Percentiles rank a stretch among this genome's conserved stretches.
Conservation (phyloP, 2,797 vertebrate species). For the Fundulus diaphanus region DNA sequence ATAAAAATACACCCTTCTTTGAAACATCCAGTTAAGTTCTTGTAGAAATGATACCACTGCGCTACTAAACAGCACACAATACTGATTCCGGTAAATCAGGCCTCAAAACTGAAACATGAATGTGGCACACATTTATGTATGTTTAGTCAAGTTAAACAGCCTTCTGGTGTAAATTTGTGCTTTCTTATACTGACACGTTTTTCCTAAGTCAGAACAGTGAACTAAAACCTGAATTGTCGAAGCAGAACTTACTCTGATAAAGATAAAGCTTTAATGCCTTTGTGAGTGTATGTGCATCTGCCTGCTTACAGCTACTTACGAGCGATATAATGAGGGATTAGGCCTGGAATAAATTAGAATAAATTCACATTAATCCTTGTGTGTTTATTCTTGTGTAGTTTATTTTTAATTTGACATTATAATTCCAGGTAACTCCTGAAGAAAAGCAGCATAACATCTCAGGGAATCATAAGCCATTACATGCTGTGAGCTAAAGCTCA, state of each 20-base stretch:
- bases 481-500: constrained; percentile 49
- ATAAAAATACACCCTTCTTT: background rate
- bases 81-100: background rate
- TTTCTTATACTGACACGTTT: background rate
- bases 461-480: constrained; percentile 37
- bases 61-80: background rate
- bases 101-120: background rate
- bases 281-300: constrained; percentile 42
- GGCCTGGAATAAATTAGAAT: constrained; percentile 79
- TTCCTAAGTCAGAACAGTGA: background rate
- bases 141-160: background rate
- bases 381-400: constrained; percentile 69
- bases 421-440: constrained; percentile 63
- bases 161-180: background rate
- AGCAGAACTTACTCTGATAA: background rate
- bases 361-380: constrained; percentile 78
- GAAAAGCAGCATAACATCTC: constrained; percentile 38
- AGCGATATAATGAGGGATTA: constrained; percentile 72
- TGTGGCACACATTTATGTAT: background rate
- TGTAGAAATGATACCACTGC: background rate
- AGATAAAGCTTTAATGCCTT: constrained; percentile 4
- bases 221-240: background rate
- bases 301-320: constrained; percentile 69
- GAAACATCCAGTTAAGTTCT: background rate
- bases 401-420: constrained; percentile 74